A percentile compares a stretch with the other conserved stretches of the same genome.
These are phyloP conservation scores for Scaptomyza hsui DNA, from an alignment of 1,140 invertebrate genomes.

Conservation along the genomic window DNA sequence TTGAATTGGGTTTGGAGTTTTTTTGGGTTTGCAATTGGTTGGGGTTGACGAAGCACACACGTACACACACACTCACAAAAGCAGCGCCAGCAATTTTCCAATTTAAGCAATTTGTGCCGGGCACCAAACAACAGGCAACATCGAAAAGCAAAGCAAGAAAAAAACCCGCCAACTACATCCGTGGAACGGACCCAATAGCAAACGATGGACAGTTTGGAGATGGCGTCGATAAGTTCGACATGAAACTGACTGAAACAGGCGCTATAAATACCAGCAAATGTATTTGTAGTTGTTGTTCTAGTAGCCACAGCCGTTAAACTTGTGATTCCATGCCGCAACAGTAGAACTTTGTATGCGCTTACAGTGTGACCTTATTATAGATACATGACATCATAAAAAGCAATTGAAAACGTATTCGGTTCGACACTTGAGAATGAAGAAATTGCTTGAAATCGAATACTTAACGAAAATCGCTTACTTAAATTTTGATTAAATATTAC, in stretches of 20 bases:
- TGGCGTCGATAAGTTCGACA: constrained; percentile 53
- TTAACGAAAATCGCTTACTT: background rate
- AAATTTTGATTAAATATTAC: background rate
- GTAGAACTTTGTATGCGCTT: constrained; percentile 46
- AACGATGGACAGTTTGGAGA: constrained; percentile 24
- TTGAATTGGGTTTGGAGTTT: background rate
- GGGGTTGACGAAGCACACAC: background rate
- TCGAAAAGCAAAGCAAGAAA: constrained; percentile 22
- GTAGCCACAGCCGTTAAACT: background rate
- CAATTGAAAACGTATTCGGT: background rate
- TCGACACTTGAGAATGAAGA: too few species aligned
- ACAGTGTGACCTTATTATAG: background rate
- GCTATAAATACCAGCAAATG: constrained; percentile 34
- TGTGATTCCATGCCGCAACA: constrained; percentile 7
- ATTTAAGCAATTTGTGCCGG: constrained; percentile 78
- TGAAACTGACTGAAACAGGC: constrained; percentile 35
- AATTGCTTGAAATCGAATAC: background rate
- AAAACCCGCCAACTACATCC: constrained; percentile 51
- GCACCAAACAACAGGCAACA: constrained; percentile 48
- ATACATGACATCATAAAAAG: background rate
- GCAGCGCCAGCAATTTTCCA: constrained; percentile 79
- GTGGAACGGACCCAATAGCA: background rate
- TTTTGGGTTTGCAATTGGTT: background rate
- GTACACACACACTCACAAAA: constrained; percentile 45
- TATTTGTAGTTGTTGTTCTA: constrained; percentile 16